Base-by-base conservation (phyloP, 2,113 vertebrate genomes). In the Chlorodrepanis virens region DNA sequence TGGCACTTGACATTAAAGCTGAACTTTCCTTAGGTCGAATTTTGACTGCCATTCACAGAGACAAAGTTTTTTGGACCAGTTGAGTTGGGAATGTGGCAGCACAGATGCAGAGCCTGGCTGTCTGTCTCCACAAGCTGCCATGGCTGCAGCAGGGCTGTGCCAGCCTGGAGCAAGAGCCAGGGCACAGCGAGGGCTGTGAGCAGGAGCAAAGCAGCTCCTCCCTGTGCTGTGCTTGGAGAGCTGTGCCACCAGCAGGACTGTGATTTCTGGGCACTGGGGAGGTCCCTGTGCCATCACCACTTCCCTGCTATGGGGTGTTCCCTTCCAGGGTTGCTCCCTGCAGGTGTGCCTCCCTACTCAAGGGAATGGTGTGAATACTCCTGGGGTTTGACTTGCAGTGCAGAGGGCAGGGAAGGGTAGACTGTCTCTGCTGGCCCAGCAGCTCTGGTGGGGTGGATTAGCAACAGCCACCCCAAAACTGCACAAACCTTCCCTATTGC, bases 401-500 rank as follows among this genome's bases (percentile, higher is more conserved):
- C 15, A 54, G 50, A 14, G n/a, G 4, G 40, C 23, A 70, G 12
- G 17, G 37, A 25, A 82, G 9, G 24, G 23, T 2, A 22, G 42
- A 25, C 6, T 1, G 0, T 28, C 4, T 59, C 28, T 91, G 28
- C 52, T 87, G 64, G 25, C 20, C 56, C 52, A 42, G 65, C 1
- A 4, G 19, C 44, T 65, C 29, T 53, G 52, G 12, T 1, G 1
- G 21, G 14, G 12, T 69, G 53, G 59, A 33, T 56, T 56, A 80
- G 82, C 42, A 59, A 6, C 57, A 92, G 52, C 21, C n/a, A 63
- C 17, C 21, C 24, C 57, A 83, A 63, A 88, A 22, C 45, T 67
- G 31, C n/a, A 44, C n/a, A 82, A n/a, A 33, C 0, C 0, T 29
- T 49, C 5, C 3, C 25, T 70, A 2, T 40, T 1, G 0, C 50